These are phyloP conservation scores for Nothobranchius kuhntae DNA, from an alignment of 2,113 vertebrate species.

Conservation along the genomic window DNA sequence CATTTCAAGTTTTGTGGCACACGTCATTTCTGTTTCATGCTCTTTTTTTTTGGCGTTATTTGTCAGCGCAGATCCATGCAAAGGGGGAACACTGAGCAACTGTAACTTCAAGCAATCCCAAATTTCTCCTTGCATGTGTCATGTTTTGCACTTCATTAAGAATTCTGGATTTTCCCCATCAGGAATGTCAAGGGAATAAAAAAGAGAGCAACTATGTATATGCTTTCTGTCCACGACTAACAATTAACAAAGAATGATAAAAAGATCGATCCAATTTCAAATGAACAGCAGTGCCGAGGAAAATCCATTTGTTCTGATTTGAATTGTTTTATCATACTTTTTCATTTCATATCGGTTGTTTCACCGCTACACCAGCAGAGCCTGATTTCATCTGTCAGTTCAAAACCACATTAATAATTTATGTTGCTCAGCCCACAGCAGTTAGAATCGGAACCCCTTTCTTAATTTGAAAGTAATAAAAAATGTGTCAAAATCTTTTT, in stretches of 20 bases:
- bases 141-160: slow-evolving; percentile 75
- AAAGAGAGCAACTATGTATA: slow-evolving; percentile 58
- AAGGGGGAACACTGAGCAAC: slow-evolving; percentile 44
- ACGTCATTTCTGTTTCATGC: slow-evolving; percentile 64
- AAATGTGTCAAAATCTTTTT: too few species aligned
- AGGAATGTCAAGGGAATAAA: slow-evolving; percentile 74
- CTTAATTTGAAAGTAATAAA: too few species aligned
- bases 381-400: slow-evolving; percentile 14
- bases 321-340: slow-evolving; percentile 4
- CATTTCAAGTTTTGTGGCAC: slow-evolving; percentile 70
- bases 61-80: slow-evolving; percentile 49
- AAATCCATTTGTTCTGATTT: slow-evolving; percentile 41
- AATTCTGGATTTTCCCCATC: slow-evolving; percentile 77
- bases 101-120: slow-evolving; percentile 56
- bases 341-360: slow-evolving; percentile 18
- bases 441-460: too few species aligned
- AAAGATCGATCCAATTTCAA: slow-evolving; percentile 35
- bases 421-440: not conserved
- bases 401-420: slow-evolving; percentile 20
- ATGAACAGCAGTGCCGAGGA: slow-evolving; percentile 31
- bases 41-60: slow-evolving; percentile 36
- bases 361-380: slow-evolving; percentile 24
- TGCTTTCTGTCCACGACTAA: slow-evolving; percentile 67
- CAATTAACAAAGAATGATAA: slow-evolving; percentile 78
- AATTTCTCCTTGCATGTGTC: slow-evolving; percentile 73